Evolutionary conservation across 2,113 vertebrate genomes (phyloP), one percentile per base, ranked within the genome.

Genomic region (Eonycteris spelaea): DNA sequence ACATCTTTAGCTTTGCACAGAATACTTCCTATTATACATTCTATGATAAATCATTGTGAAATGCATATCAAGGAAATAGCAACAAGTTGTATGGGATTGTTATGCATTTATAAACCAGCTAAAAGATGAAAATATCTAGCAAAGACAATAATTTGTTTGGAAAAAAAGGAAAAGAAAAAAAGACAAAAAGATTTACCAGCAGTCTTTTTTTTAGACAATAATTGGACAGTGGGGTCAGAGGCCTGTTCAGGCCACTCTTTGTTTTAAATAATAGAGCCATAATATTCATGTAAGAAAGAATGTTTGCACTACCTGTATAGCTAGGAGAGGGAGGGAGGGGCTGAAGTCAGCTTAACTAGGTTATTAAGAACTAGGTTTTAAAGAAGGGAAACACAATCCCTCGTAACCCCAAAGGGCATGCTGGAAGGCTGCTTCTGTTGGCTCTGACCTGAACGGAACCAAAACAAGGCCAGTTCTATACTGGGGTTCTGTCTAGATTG

Each of bases 341-440:
- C 28, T 93, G 53, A 97, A 96, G 80, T 67, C 48, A 96, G 71
- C 45, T 90, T 75, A 84, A 84, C 26, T 33, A 85, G 79, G 92
- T 95, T 96, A 94, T 87, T 98, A 96, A 85, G 13, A 95, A 87
- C 35, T 84, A 88, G 78, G 45, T 74, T 88, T 90, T 24, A 84
- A 91, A 87, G 71, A 79, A 45, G 18, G 43, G 65, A 96, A 96
- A 95, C 53, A 77, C 59, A 73, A 21, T 85, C 65, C 84, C 95
- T 79, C 65, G 65, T 86, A 57, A 78, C 43, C 57, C 71, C 55
- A 63, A 84, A 90, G 71, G 28, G 38, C 70, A 0, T 73, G 26
- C 86, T 15, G 1, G 92, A 80, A 70, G 55, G 78, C 4, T 59
- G 2, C 83, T 93, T 43, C 65, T 57, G 45, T 38, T 59, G 92